Evolutionary conservation across 2,113 vertebrate genomes (phyloP).

Genomic region (Phalacrocorax pelagicus): DNA sequence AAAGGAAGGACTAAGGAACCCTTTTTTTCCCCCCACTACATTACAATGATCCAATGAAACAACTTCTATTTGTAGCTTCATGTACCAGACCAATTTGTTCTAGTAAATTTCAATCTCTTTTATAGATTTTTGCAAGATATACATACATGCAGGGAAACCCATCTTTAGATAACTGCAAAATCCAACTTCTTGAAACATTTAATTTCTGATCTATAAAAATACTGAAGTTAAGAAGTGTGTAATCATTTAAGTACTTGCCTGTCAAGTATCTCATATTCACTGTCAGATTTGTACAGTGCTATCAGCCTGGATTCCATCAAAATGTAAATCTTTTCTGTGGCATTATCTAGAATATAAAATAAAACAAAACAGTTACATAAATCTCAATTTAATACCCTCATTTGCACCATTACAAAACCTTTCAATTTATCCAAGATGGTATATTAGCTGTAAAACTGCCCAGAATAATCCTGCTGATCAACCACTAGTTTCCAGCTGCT

Average conservation of each 20-base stretch:
- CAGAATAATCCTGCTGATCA: not conserved
- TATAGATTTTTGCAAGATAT: not conserved
- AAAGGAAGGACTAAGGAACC: not conserved
- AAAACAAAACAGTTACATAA: not conserved
- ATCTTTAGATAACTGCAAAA: not conserved
- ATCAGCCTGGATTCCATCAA: slow-evolving; percentile 95
- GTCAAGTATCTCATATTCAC: slow-evolving; percentile 90
- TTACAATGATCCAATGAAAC: not conserved
- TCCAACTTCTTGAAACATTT: not conserved
- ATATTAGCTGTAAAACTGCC: not conserved
- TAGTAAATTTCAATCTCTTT: not conserved
- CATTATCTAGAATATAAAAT: slow-evolving; percentile 75
- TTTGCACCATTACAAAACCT: not conserved
- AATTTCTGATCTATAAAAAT: not conserved
- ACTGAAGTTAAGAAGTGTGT: not conserved
- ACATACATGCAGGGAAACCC: not conserved
- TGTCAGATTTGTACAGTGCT: slow-evolving; percentile 89
- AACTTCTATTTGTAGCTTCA: not conserved
- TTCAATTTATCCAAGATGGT: not conserved
- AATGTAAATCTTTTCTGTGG: slow-evolving; percentile 82
- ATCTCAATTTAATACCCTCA: not conserved
- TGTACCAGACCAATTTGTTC: not conserved
- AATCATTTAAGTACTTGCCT: slow-evolving; percentile 77
- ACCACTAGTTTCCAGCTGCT: not conserved
- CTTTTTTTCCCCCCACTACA: not conserved